Evolutionary conservation across 2,888 invertebrate species (phyloP).

Genomic region (Rugalucina vietnamica): DNA sequence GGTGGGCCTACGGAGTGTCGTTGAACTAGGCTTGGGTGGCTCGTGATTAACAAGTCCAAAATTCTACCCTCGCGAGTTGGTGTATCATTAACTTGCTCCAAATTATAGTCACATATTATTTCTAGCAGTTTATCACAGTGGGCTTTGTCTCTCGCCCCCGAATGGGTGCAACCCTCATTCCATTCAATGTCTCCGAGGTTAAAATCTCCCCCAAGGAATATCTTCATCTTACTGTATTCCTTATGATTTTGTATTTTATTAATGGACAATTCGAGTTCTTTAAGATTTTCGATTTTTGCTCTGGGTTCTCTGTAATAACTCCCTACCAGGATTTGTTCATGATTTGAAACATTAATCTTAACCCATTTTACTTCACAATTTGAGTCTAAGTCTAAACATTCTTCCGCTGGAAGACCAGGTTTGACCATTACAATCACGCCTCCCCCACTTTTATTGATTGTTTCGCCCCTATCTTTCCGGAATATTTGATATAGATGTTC

Average conservation of each 20-base stretch:
- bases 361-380: conserved; percentile 21
- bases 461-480: conserved; percentile 1
- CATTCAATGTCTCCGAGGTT: not conserved
- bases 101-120: no score
- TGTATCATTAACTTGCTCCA: no score
- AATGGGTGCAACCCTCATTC: not conserved
- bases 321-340: no score
- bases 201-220: not conserved
- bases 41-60: no score
- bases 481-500: conserved; percentile 7
- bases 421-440: conserved; percentile 16
- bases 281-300: no score
- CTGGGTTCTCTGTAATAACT: no score
- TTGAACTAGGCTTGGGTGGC: no score
- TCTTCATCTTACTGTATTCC: not conserved
- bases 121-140: no score
- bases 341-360: not conserved
- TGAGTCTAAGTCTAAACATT: conserved; percentile 11
- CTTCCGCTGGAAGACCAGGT: conserved; percentile 3
- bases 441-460: not conserved
- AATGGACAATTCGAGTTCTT: no score
- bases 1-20: no score
- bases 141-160: not conserved
- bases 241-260: no score
- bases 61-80: no score